Evolutionary conservation across 2,797 vertebrate species (phyloP), one percentile per base, ranked within the genome.

Genomic region (Meriones psammophilus): DNA sequence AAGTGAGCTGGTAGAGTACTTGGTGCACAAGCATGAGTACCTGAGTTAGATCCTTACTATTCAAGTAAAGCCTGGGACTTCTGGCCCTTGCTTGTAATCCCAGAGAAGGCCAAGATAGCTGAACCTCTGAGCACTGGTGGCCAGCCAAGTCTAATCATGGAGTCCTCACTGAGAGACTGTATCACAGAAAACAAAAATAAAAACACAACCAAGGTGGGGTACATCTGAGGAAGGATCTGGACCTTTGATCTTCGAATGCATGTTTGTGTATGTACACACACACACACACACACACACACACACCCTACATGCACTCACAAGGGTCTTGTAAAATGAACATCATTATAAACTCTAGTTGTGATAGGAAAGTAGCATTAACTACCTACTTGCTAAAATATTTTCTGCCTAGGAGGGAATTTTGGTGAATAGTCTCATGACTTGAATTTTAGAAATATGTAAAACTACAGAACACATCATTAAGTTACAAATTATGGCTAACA

Each of bases 341-440:
- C 54, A 80, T 85, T 95, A 91, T 83, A 91, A 92, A 39, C 39
- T 84, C 22, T 87, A 5, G 17, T n/a, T 71, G 28, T 76, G n/a
- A 71, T 89, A 18, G 64, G 62, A 95, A 96, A 92, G 46, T 91
- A 5, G 85, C 85, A 76, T 85, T 92, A 94, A 64, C 22, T 62
- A 36, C 68, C 28, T 88, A 50, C n/a, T 73, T 77, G 18, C 58
- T 95, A 81, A 96, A 87, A 94, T 73, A 58, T 91, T 84, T 94
- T 60, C 36, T 84, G 83, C 26, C 36, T 85, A 79, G 56, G 62
- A 95, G 94, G 17, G 50, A 92, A 76, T 64, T 56, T 85, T 95
- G 24, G 62, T 87, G 24, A 91, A 33, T 84, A 89, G 50, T 96
- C 66, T 94, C 91, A 96, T 88, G 87, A 96, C n/a, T 36, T 92